phyloP scores from a whole-genome alignment of 2,888 invertebrate species.

The Temnothorax rugatulus region DNA sequence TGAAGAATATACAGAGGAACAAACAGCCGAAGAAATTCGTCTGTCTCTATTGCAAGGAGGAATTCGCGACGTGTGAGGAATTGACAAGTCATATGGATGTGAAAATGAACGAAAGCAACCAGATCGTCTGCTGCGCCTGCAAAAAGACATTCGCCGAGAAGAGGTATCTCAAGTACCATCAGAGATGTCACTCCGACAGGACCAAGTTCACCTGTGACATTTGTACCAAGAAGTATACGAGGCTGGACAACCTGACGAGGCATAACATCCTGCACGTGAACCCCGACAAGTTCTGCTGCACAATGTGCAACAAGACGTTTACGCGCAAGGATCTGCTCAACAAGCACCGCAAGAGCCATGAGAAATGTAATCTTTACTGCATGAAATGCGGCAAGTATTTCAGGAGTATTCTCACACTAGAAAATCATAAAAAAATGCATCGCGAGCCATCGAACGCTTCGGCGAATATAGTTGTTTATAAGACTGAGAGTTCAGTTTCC shows the following conservation, averaged over 20 bases:
- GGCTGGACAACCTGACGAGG: slow-evolving; percentile 82
- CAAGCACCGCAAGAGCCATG: slow-evolving; percentile 83
- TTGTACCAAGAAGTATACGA: slow-evolving; percentile 82
- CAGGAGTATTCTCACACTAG: slow-evolving; percentile 79
- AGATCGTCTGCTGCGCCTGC: slow-evolving; percentile 82
- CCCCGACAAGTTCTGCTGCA: slow-evolving; percentile 82
- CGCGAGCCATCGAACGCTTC: slow-evolving; percentile 27
- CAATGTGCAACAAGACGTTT: slow-evolving; percentile 81
- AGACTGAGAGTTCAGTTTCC: background rate
- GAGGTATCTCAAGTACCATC: slow-evolving; percentile 82
- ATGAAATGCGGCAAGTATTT: slow-evolving; percentile 81
- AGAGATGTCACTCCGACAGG: slow-evolving; percentile 81
- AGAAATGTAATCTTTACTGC: slow-evolving; percentile 80
- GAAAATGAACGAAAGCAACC: slow-evolving; percentile 76
- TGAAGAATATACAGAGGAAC: slow-evolving; percentile 71
- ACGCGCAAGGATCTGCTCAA: slow-evolving; percentile 83
- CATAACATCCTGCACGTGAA: slow-evolving; percentile 83
- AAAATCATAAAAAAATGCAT: slow-evolving; percentile 76
- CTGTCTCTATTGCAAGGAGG: slow-evolving; percentile 81
- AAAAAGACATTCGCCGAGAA: slow-evolving; percentile 82
- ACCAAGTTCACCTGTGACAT: slow-evolving; percentile 82
- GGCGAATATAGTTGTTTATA: background rate
- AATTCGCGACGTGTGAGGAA: slow-evolving; percentile 75
- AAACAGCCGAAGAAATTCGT: slow-evolving; percentile 62
- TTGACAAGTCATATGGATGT: slow-evolving; percentile 78